Percentiles rank a stretch among this genome's conserved stretches.
Conservation (phyloP, 64 coral and sea anemone genomes). For the Platygyra sinensis region DNA sequence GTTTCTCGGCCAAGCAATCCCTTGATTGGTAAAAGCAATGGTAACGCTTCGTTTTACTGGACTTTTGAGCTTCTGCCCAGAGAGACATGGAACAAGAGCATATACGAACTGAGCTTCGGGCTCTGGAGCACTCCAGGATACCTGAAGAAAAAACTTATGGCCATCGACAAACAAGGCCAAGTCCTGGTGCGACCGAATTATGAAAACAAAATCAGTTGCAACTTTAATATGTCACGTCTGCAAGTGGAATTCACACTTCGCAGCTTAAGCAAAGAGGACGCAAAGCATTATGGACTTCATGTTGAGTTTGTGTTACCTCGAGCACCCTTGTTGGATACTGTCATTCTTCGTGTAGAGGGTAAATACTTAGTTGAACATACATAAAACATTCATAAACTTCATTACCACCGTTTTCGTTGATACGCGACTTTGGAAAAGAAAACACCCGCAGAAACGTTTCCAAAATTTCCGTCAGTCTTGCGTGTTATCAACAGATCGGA, state of each 20-base stretch:
- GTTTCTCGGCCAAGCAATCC: constrained; percentile 13
- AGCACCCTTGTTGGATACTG: neutral
- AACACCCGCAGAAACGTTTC: too few relatives aligned
- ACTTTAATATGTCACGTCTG: neutral
- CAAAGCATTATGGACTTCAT: neutral
- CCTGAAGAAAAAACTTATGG: constrained; percentile 2
- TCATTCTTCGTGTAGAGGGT: neutral
- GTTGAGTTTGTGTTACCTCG: neutral
- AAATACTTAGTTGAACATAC: neutral
- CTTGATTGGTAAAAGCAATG: neutral
- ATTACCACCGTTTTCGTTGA: too few relatives aligned
- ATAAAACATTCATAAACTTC: neutral
- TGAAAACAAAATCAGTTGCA: neutral
- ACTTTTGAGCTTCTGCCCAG: neutral
- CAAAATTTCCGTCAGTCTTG: too few relatives aligned
- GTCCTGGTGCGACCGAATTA: neutral
- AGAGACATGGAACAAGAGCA: constrained; percentile 1
- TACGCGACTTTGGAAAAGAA: too few relatives aligned
- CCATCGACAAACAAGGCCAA: neutral
- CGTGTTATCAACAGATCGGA: too few relatives aligned
- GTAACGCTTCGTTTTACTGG: neutral
- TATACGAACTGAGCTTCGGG: neutral
- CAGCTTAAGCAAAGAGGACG: neutral
- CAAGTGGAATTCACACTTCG: constrained; percentile 10
- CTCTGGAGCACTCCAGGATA: neutral